Conservation (phyloP, 2,797 vertebrate genomes). For the Numenius phaeopus region DNA sequence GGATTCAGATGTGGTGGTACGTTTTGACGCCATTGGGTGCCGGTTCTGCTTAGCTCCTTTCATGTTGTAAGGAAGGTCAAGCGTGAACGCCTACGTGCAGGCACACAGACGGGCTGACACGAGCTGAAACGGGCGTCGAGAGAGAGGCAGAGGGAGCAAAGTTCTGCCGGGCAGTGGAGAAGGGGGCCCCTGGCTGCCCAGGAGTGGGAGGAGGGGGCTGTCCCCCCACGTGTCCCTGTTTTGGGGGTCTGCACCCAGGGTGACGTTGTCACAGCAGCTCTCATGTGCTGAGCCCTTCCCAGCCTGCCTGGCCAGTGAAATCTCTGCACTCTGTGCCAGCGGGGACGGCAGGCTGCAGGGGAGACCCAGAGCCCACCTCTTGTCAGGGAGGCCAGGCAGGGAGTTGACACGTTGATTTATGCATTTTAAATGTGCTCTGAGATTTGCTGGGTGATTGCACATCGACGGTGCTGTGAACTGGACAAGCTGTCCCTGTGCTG, state of each 20-base stretch:
- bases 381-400: not conserved
- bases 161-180: not conserved
- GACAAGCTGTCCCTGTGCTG: not conserved
- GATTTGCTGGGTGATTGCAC: not conserved
- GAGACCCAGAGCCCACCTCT: not conserved
- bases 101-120: not conserved
- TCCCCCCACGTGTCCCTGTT: accelerated
- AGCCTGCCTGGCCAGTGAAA: accelerated
- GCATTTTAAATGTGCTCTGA: not conserved
- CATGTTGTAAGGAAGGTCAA: accelerated
- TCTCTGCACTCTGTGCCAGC: accelerated
- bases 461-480: not conserved
- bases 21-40: not conserved
- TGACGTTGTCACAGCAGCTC: not conserved
- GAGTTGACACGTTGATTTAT: not conserved
- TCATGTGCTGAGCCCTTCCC: not conserved
- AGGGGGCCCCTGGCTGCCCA: not conserved
- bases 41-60: not conserved
- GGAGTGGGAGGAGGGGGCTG: not conserved
- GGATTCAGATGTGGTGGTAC: accelerated
- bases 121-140: accelerated
- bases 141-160: not conserved
- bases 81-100: accelerated
- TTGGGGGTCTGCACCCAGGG: not conserved
- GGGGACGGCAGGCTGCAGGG: not conserved